Evolutionary conservation across 2,797 vertebrate genomes (phyloP).

Genomic region (Sus cebifrons): DNA sequence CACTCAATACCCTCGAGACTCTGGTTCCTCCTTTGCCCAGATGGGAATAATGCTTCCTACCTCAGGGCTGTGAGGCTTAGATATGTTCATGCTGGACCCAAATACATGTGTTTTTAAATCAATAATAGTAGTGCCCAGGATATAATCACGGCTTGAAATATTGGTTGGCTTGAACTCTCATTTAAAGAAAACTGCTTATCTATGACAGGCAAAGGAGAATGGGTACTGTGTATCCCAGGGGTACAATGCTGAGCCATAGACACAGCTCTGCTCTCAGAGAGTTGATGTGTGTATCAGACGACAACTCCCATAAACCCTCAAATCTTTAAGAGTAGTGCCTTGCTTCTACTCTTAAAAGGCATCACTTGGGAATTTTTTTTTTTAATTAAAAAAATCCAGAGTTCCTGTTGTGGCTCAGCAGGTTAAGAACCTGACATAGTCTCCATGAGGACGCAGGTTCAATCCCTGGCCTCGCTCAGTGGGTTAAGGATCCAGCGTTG

Average conservation of each 20-base stretch:
- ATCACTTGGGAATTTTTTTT: background rate
- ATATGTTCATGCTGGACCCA: background rate
- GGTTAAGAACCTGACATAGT: no score
- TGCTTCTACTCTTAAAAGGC: slow-evolving; percentile 7
- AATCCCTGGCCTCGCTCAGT: no score
- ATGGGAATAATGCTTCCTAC: background rate
- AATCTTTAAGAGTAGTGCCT: accelerated
- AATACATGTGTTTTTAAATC: background rate
- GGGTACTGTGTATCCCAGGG: no score
- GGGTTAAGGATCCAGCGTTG: no score
- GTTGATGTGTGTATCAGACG: accelerated
- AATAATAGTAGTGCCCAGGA: background rate
- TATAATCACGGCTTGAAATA: background rate
- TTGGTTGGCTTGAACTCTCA: background rate
- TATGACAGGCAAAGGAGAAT: background rate
- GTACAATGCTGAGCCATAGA: background rate
- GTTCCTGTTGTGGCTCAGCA: no score
- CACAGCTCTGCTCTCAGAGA: background rate
- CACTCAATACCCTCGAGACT: background rate
- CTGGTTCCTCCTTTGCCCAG: background rate
- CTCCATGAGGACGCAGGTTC: no score
- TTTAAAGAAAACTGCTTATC: background rate
- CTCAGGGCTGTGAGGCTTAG: background rate
- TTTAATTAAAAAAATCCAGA: background rate
- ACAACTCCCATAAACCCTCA: background rate